A percentile compares a stretch with the other conserved stretches of the same genome.
These are phyloP conservation scores for Bactericera cockerelli DNA, from an alignment of 1,140 invertebrate species.

Conservation along the genomic window DNA sequence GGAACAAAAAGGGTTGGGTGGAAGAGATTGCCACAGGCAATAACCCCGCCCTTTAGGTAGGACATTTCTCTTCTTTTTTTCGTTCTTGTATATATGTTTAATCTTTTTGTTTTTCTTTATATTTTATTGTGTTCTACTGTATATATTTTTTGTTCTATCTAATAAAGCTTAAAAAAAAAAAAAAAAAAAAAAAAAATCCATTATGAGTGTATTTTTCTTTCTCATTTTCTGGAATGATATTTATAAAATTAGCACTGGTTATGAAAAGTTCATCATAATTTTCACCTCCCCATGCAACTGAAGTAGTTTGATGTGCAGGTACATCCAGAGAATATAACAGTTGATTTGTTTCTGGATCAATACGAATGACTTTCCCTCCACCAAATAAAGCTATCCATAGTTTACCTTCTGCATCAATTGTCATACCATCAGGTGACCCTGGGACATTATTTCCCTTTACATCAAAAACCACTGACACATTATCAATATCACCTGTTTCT, in stretches of 20 bases:
- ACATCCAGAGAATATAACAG: slow-evolving; percentile 41
- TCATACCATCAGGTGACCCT: slow-evolving; percentile 55
- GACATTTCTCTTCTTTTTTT: too few species aligned
- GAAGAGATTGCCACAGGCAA: too few species aligned
- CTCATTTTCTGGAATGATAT: neutral
- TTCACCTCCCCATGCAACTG: slow-evolving; percentile 60
- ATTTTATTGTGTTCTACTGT: too few species aligned
- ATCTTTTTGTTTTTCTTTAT: too few species aligned
- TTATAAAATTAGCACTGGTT: slow-evolving; percentile 12
- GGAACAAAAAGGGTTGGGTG: slow-evolving; percentile 9
- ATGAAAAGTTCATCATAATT: slow-evolving; percentile 45
- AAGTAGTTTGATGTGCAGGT: slow-evolving; percentile 57
- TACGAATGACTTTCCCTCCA: slow-evolving; percentile 33
- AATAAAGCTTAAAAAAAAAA: too few species aligned
- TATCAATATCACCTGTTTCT: slow-evolving; percentile 23
- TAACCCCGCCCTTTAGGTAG: too few species aligned
- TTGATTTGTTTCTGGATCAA: slow-evolving; percentile 35
- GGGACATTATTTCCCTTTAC: slow-evolving; percentile 32
- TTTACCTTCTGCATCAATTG: slow-evolving; percentile 53
- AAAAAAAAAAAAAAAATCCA: too few species aligned
- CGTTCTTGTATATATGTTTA: too few species aligned
- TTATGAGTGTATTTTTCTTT: slow-evolving; percentile 12
- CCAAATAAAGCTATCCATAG: slow-evolving; percentile 53
- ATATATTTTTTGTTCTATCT: too few species aligned
- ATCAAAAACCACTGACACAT: slow-evolving; percentile 36